Percentiles rank a stretch among this genome's conserved stretches.
Evolutionary conservation across 2,113 vertebrate genomes (phyloP).

Genomic region (Forbesichthys agassizii): DNA sequence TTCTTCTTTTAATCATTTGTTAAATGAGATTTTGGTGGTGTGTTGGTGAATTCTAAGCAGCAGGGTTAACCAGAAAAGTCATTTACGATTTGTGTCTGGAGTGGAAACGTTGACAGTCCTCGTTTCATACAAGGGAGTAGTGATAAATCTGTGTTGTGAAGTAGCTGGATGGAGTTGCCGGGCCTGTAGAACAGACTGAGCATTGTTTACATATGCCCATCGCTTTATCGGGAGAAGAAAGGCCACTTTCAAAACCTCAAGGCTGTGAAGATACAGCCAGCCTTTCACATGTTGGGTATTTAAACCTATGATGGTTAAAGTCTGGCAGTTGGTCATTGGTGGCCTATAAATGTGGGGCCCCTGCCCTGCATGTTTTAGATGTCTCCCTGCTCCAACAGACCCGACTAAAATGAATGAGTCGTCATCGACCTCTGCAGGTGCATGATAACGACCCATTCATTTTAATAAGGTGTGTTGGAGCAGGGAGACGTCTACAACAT

Average conservation of each 20-base stretch:
- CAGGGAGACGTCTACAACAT: too few species aligned
- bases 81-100: slow-evolving; percentile 33
- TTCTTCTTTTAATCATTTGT: slow-evolving; percentile 24
- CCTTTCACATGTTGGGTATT: slow-evolving; percentile 55
- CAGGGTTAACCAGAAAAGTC: slow-evolving; percentile 17
- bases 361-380: too few species aligned
- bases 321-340: slow-evolving; percentile 37
- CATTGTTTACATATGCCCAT: slow-evolving; percentile 66
- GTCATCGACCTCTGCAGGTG: too few species aligned
- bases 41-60: slow-evolving; percentile 12
- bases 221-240: slow-evolving; percentile 57
- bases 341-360: slow-evolving; percentile 8
- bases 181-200: slow-evolving; percentile 58
- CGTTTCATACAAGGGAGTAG: slow-evolving; percentile 21
- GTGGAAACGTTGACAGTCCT: slow-evolving; percentile 58
- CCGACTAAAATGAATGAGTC: too few species aligned
- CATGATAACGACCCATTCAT: too few species aligned
- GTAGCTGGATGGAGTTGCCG: slow-evolving; percentile 59
- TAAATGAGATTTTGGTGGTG: slow-evolving; percentile 29
- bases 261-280: slow-evolving; percentile 57
- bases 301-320: slow-evolving; percentile 30
- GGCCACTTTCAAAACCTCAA: slow-evolving; percentile 53
- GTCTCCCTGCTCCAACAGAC: too few species aligned
- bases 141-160: slow-evolving; percentile 54
- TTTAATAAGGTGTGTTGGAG: too few species aligned